Base-by-base conservation (phyloP, 2,888 invertebrate genomes). In the Melieria omissa region DNA sequence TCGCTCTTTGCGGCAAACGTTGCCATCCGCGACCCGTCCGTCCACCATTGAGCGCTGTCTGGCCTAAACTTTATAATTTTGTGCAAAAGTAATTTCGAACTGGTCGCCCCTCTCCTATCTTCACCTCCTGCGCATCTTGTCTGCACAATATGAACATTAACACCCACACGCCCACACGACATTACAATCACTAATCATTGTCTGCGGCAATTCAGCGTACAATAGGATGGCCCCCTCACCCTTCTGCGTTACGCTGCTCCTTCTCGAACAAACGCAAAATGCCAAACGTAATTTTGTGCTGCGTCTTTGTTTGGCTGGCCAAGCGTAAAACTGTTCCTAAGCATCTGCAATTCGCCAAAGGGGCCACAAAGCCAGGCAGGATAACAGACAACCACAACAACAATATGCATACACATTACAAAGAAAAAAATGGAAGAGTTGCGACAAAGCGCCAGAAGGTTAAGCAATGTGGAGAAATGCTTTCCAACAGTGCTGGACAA, bases 31-130 rank as follows among this genome's bases (percentile, higher is more conserved):
- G 14, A 5, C 64, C 52, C 64, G 29, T 4, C 4, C 41, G 16
- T 29, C 7, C 64, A 10, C 16, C 12, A 44, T 41, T 29, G 52
- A 7, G 57, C 16, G 12, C 42, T 44, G 41, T n/a, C 42, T 61
- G 52, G 42, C 16, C 52, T 10, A 60, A 61, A 70, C 57, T 65
- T 71, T 71, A 68, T 81, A 81, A 81, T 83, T 81, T 77, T 70
- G 72, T 77, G 80, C 82, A 82, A 83, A 72, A 73, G 70, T 45
- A 70, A 70, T 70, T 73, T 70, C 14, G 45, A 58, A 57, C 49
- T 67, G 65, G 63, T 66, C 62, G 49, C 61, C 41, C 46, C 14
- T 29, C 52, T 9, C n/a, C 29, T 3, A 29, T 29, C 29, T 29
- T 29, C 29, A 29, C 29, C 29, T 1, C 29, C 29, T 29, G 29